Base-by-base conservation (phyloP, 2,797 vertebrate genomes). In the Coracias cyanogaster region DNA sequence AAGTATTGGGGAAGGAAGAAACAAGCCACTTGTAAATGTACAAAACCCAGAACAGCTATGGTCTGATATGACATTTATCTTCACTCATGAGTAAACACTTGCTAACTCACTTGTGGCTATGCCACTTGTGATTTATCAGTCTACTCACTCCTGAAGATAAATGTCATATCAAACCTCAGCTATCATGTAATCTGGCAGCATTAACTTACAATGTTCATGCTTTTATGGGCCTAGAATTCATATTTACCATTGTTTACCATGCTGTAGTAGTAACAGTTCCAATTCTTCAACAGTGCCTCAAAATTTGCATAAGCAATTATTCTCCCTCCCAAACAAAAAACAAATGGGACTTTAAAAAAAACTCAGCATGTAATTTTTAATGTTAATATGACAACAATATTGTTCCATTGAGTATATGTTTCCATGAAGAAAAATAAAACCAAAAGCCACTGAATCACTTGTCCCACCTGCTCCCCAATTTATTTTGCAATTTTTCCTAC, bases 111-210 rank as follows among this genome's bases (percentile, higher is more conserved):
- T 97, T 96, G 96, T 97, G 97, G 95, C 96, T 95, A 96, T 97
- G 97, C 95, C 97, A 96, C 93, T 97, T 97, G 93, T 93, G 96
- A 97, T 97, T 97, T 97, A 97, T 97, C 97, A 97, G 95, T 79
- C 93, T 96, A 96, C 95, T 96, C 93, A 95, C 83, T 97, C 95
- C 91, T 90, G 90, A 97, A 97, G 95, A 97, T 97, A 97, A 97
- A 97, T 97, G 96, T 96, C 96, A 96, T 95, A 96, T 97, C 97
- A 97, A 96, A 96, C 95, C 91, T 82, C 82, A 95, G 95, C 93
- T 83, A 96, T 96, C 95, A 97, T 86, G 86, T 94, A 95, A 97
- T 92, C 94, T 96, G 96, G 97, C 96, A 97, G 96, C 93, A 93
- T 91, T 97, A 96, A 93, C 92, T 95, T 84, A 83, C 58, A 85